Evolutionary conservation across 2,888 invertebrate species (phyloP), one percentile per base, ranked within the genome.

Genomic region (Acanthosepion pharaonis): DNA sequence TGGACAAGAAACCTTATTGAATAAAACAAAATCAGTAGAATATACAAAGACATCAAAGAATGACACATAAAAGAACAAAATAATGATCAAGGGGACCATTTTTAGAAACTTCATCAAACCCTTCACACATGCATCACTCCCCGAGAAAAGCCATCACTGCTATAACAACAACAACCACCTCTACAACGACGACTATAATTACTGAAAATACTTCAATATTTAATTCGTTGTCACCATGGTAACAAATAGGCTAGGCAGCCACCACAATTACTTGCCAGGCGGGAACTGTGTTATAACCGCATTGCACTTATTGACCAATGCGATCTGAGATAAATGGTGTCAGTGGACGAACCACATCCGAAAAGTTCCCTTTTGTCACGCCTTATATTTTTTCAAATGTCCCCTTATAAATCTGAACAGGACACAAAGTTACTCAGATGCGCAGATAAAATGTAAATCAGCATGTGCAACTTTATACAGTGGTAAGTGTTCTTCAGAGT

Each of bases 121-220:
- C n/a, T 78, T n/a, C 78, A 78, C 78, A 78, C 78, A 78, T 78
- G 33, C 78, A 78, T 78, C n/a, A 33, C 78, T 78, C n/a, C 8
- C n/a, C n/a, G 11, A n/a, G 9, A 78, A 78, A 78, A 78, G 9
- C 28, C 78, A 78, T 78, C 78, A 78, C 55, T 55, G 55, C 15
- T 9, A 78, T n/a, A n/a, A 28, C 28, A 9, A 28, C 28, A 9
- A 78, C 78, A 28, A 78, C 78, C n/a, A 28, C 25, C 78, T n/a
- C 78, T 78, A n/a, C 78, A 78, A n/a, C 78, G 28, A 78, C n/a
- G 78, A 78, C n/a, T 64, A 64, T 64, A 23, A 64, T 64, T 78
- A 78, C 78, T 78, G 78, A 78, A 78, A 78, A 78, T 78, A 78
- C 78, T 78, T 78, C 78, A 78, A 78, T 78, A n/a, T 78, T 78